These are phyloP conservation scores for Novumbra hubbsi DNA, from an alignment of 2,797 vertebrate genomes.

Conservation along the genomic window DNA sequence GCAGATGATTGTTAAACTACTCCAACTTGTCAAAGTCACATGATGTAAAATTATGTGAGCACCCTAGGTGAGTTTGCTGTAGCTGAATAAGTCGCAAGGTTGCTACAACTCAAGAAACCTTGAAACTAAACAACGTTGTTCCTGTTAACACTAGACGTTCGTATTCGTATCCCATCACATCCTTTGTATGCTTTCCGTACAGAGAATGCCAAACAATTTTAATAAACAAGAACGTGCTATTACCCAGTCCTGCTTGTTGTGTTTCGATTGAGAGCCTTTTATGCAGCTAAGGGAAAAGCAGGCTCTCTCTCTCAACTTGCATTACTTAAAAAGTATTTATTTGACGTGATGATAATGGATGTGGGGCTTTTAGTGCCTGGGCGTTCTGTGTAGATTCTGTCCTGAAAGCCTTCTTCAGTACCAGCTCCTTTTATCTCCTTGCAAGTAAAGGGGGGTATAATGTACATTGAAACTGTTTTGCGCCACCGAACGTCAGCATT, in stretches of 20 bases:
- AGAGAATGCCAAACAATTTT: no score
- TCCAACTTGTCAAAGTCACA: slow-evolving; percentile 3
- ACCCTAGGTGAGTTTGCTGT: slow-evolving; percentile 31
- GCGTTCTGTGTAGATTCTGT: not conserved
- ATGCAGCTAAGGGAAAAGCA: not conserved
- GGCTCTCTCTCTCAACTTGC: not conserved
- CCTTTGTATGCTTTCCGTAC: not conserved
- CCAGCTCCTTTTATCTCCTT: not conserved
- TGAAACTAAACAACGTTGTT: not conserved
- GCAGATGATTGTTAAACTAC: not conserved
- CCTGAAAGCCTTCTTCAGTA: not conserved
- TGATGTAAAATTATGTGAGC: not conserved
- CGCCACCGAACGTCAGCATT: not conserved
- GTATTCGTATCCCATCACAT: not conserved
- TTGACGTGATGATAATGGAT: not conserved
- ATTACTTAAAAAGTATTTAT: not conserved
- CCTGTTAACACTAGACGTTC: not conserved
- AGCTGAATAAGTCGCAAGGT: slow-evolving; percentile 2
- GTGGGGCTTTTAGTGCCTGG: not conserved
- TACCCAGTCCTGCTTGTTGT: not conserved
- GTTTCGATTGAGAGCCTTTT: not conserved
- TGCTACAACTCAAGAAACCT: not conserved
- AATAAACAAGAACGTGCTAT: not conserved
- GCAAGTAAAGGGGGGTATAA: slow-evolving; percentile 7
- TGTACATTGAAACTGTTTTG: not conserved